phyloP scores from a whole-genome alignment of 1,140 invertebrate species.

The Choristoneura fumiferana region DNA sequence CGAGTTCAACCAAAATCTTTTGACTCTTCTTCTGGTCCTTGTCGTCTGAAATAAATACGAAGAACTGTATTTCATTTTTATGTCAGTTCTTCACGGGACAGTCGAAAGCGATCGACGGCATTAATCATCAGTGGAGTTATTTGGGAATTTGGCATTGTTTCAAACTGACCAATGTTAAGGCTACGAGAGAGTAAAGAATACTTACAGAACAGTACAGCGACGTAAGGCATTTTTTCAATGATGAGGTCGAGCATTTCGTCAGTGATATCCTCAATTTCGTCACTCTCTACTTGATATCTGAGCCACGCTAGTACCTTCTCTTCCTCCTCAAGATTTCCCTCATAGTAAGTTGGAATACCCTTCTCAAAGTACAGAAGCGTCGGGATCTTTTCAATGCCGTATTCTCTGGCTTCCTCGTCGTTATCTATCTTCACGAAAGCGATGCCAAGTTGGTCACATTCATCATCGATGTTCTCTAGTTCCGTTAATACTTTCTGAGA shows the following conservation, averaged over 20 bases:
- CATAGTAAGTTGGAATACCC: conserved; percentile 91
- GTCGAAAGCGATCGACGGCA: conserved; percentile 26
- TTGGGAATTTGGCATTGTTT: conserved; percentile 43
- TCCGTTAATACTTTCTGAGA: conserved; percentile 92
- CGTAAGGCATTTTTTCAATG: conserved; percentile 91
- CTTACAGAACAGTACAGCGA: conserved; percentile 95
- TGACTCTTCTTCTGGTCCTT: conserved; percentile 95
- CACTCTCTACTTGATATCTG: conserved; percentile 89
- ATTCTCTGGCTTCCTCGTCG: conserved; percentile 92
- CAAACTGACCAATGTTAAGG: conserved; percentile 44
- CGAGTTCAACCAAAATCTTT: conserved; percentile 91
- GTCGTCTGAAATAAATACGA: conserved; percentile 85
- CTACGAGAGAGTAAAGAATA: conserved; percentile 48
- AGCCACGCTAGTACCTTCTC: conserved; percentile 94
- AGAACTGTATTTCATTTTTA: conserved; percentile 71
- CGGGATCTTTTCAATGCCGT: conserved; percentile 93
- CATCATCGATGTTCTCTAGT: conserved; percentile 96
- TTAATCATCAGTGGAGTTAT: conserved; percentile 33
- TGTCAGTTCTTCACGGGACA: conserved; percentile 56
- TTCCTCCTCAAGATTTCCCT: conserved; percentile 94
- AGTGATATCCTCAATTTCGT: conserved; percentile 96
- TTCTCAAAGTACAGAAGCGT: conserved; percentile 94
- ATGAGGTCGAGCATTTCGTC: conserved; percentile 96
- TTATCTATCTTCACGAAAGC: conserved; percentile 97
- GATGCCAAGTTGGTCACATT: conserved; percentile 92